Base-by-base conservation (phyloP, 2,888 invertebrate species). In the Ornithoptera priamus region DNA sequence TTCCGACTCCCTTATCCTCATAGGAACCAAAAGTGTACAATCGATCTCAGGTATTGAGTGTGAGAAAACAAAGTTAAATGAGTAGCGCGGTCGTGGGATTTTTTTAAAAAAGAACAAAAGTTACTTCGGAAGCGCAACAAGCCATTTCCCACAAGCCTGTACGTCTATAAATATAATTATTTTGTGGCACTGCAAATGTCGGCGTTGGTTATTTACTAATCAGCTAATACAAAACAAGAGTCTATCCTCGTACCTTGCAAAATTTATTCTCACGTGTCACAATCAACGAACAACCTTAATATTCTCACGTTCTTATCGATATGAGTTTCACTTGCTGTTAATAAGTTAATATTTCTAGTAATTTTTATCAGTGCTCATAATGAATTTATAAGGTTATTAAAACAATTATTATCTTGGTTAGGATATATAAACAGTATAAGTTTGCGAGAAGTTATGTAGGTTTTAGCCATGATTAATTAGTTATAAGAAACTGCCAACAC, bases 11-110 rank as follows among this genome's bases (percentile, higher is more conserved):
- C 71, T 67, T 64, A 67, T 67, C 67, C 68, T 69, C 71, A 24
- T 64, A 81, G 79, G 80, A 83, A 83, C 80, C 81, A 80, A 82
- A 81, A 79, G 78, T 77, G 78, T 84, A 79, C 85, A 88, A 89
- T 87, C 86, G 87, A 86, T 85, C 83, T 82, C 73, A 77, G 81
- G 75, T 73, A 74, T 76, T 64, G 72, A 73, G 70, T 74, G 89
- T 90, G 91, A 86, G 90, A 90, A 87, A 85, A 83, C 81, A 77
- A 82, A 82, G 80, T 76, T 82, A 82, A 84, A 85, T 83, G 81
- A 83, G 63, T 71, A 70, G 69, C 62, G 71, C 69, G 77, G 81
- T 81, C 89, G 89, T 90, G 91, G 84, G 90, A 89, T 83, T 79
- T 76, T 75, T 58, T 58, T 58, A 22, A 22, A 75, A 77, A 79